phyloP scores from a whole-genome alignment of 2,888 invertebrate species.

The Lordiphosa andalusiaca region DNA sequence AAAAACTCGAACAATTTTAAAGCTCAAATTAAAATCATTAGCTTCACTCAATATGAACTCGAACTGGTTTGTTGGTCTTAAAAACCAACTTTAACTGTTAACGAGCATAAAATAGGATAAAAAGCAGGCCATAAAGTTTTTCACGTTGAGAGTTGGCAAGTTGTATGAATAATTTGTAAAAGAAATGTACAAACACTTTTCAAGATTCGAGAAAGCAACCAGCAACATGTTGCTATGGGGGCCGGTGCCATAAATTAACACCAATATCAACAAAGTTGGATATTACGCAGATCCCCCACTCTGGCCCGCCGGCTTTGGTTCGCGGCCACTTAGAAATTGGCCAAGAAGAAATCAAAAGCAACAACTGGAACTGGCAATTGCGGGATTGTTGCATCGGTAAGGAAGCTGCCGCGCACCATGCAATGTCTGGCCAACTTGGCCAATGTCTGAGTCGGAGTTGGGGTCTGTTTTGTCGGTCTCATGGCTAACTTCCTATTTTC shows the following conservation, averaged over 20 bases:
- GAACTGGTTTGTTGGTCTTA: conserved; percentile 40
- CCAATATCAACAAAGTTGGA: conserved; percentile 37
- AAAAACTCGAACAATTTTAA: conserved; percentile 44
- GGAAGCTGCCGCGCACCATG: conserved; percentile 48
- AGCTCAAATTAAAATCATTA: conserved; percentile 50
- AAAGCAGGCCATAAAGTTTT: conserved; percentile 40
- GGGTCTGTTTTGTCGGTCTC: conserved; percentile 51
- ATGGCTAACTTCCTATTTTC: conserved; percentile 75
- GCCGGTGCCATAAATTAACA: conserved; percentile 60
- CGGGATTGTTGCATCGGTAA: conserved; percentile 40
- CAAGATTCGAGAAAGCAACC: conserved; percentile 20
- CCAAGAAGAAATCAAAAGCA: conserved; percentile 63
- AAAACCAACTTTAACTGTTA: conserved; percentile 38
- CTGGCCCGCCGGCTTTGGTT: conserved; percentile 31
- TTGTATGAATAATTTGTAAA: conserved; percentile 36
- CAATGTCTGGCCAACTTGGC: conserved; percentile 60
- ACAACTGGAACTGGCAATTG: conserved; percentile 31
- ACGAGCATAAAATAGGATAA: conserved; percentile 3
- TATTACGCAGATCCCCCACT: conserved; percentile 35
- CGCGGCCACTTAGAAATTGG: conserved; percentile 61
- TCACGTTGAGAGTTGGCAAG: conserved; percentile 36
- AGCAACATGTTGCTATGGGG: conserved; percentile 18
- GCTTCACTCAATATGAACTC: conserved; percentile 28
- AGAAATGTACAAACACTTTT: conserved; percentile 25
- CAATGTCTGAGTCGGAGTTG: conserved; percentile 50